Conservation (phyloP, 2,113 vertebrate genomes). For the Dipodomys ordii region DNA sequence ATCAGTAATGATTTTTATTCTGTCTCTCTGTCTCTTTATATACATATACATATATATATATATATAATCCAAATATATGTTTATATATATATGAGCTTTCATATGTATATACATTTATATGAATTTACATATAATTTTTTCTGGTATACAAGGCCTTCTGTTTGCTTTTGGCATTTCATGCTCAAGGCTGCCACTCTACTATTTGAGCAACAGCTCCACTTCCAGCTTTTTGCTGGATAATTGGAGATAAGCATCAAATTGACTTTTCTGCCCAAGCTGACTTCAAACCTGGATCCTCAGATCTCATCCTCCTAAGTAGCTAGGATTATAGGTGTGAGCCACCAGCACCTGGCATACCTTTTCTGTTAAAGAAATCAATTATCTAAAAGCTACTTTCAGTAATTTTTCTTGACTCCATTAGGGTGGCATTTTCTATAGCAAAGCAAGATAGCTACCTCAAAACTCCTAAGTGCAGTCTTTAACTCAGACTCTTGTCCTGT, state of each 20-base stretch:
- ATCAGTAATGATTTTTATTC: not conserved
- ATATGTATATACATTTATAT: not conserved
- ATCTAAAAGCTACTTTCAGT: not conserved
- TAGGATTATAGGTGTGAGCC: no score
- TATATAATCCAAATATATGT: not conserved
- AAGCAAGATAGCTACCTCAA: not conserved
- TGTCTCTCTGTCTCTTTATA: not conserved
- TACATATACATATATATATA: not conserved
- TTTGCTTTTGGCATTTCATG: no score
- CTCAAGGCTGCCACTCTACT: no score
- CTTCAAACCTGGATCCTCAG: no score
- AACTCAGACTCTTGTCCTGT: not conserved
- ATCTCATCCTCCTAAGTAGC: no score
- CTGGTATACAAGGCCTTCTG: no score
- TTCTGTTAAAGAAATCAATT: slow-evolving; percentile 41
- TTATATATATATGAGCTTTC: not conserved
- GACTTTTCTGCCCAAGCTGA: no score
- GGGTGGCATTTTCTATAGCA: not conserved
- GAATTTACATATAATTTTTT: not conserved
- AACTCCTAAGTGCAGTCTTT: not conserved
- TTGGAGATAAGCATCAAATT: no score
- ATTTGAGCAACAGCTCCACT: no score
- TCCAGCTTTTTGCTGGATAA: no score
- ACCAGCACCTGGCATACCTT: not conserved
- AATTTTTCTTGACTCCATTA: not conserved